Percentiles rank a stretch among this genome's conserved stretches.
These are phyloP conservation scores for Pycnonotus jocosus DNA, from an alignment of 2,113 vertebrate species.

Conservation along the genomic window DNA sequence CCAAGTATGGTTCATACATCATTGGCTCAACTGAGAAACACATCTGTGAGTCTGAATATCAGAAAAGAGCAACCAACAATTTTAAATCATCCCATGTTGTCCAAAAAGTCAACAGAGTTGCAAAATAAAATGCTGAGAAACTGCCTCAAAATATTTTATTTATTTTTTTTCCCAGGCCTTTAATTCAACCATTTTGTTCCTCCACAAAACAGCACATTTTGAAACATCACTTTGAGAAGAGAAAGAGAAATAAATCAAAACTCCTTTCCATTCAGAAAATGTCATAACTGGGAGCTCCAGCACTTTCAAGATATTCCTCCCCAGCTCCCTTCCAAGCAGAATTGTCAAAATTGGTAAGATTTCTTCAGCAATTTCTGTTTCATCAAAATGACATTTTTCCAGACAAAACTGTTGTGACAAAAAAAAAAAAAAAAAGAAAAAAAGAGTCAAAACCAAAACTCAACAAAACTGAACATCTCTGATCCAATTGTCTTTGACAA, in stretches of 20 bases:
- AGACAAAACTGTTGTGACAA: constrained; percentile 24
- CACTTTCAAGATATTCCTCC: constrained; percentile 5
- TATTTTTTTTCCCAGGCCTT: not conserved
- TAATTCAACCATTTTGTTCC: not conserved
- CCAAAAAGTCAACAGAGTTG: not conserved
- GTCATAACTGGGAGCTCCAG: constrained; percentile 2
- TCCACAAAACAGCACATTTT: not conserved
- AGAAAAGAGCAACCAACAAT: not conserved
- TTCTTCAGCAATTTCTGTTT: constrained; percentile 31
- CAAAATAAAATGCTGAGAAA: not conserved
- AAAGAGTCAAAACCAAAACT: not conserved
- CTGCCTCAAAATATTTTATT: constrained; percentile 3
- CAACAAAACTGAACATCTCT: not conserved
- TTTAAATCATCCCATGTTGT: not conserved
- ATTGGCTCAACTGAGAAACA: not conserved
- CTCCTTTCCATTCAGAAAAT: constrained; percentile 25
- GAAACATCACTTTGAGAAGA: constrained; percentile 15
- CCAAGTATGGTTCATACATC: not conserved
- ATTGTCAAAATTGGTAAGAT: constrained; percentile 14
- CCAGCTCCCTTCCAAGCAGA: not conserved
- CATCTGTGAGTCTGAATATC: not conserved
- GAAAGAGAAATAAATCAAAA: constrained; percentile 26
- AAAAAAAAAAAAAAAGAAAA: not conserved
- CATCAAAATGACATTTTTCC: constrained; percentile 25
- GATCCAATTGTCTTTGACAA: constrained; percentile 13